Percentiles rank a stretch among this genome's conserved stretches.
These are phyloP conservation scores for Pharmacophagus antenor DNA, from an alignment of 2,888 invertebrate species.

Conservation along the genomic window DNA sequence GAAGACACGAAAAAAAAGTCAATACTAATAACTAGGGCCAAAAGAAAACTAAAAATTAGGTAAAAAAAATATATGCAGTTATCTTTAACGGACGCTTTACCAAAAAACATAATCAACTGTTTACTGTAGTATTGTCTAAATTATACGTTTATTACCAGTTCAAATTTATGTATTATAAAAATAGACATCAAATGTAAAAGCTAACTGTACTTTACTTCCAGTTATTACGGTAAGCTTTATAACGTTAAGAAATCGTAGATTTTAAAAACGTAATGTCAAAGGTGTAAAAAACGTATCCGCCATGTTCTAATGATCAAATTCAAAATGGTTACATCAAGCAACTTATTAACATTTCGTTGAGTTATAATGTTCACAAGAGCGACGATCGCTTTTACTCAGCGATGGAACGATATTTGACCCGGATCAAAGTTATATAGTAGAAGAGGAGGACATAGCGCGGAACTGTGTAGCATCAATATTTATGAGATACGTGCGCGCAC, in stretches of 20 bases:
- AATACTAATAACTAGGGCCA: too few species aligned
- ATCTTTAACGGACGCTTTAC: too few species aligned
- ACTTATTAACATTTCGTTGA: slow-evolving; percentile 19
- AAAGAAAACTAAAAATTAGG: too few species aligned
- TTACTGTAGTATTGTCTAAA: too few species aligned
- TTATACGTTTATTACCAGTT: too few species aligned
- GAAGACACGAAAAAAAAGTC: too few species aligned
- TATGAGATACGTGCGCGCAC: slow-evolving; percentile 56
- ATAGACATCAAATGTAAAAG: background rate
- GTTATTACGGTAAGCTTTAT: too few species aligned
- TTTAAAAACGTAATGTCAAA: background rate
- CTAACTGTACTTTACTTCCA: background rate
- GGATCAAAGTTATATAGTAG: slow-evolving; percentile 50
- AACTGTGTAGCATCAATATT: slow-evolving; percentile 47
- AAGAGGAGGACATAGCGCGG: slow-evolving; percentile 41
- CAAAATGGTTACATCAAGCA: slow-evolving; percentile 14
- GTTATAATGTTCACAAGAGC: slow-evolving; percentile 17
- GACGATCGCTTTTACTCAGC: slow-evolving; percentile 31
- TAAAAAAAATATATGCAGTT: too few species aligned
- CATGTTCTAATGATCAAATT: background rate
- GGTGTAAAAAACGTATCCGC: background rate
- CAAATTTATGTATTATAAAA: too few species aligned
- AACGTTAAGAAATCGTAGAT: background rate
- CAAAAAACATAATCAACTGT: too few species aligned
- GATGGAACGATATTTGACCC: slow-evolving; percentile 48